Conservation (phyloP, 2,797 vertebrate species). For the Meda fulgida region DNA sequence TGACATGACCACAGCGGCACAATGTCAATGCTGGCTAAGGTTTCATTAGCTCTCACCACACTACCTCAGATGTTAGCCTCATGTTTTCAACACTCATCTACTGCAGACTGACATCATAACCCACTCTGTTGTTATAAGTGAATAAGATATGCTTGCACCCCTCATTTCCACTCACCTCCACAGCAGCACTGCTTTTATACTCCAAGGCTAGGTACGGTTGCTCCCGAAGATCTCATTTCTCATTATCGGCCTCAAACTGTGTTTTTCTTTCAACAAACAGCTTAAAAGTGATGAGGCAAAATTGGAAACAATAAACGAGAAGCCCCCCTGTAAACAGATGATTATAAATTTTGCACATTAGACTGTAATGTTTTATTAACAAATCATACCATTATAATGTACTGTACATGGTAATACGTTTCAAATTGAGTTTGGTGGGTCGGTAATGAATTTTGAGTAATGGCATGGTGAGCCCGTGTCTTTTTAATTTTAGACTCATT, state of each 20-base stretch:
- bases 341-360: constrained; percentile 68
- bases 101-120: constrained; percentile 57
- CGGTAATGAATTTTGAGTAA: constrained; percentile 69
- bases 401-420: constrained; percentile 66
- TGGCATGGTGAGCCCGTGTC: constrained; percentile 50
- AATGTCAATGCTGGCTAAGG: background rate
- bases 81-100: constrained; percentile 61
- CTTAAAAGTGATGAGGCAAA: constrained; percentile 48
- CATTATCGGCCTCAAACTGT: constrained; percentile 49
- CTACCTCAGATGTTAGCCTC: constrained; percentile 61
- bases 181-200: constrained; percentile 51
- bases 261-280: constrained; percentile 45
- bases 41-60: constrained; percentile 57
- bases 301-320: constrained; percentile 52
- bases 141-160: constrained; percentile 17
- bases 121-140: constrained; percentile 16
- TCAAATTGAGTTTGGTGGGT: constrained; percentile 66
- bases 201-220: constrained; percentile 49
- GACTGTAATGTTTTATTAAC: constrained; percentile 71
- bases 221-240: constrained; percentile 44
- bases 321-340: constrained; percentile 60
- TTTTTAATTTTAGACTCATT: constrained; percentile 64
- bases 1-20: background rate
- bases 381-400: constrained; percentile 66
- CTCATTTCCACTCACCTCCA: constrained; percentile 57